Evolutionary conservation across 2,113 vertebrate species (phyloP).

Genomic region (Dicrurus megarhynchus): DNA sequence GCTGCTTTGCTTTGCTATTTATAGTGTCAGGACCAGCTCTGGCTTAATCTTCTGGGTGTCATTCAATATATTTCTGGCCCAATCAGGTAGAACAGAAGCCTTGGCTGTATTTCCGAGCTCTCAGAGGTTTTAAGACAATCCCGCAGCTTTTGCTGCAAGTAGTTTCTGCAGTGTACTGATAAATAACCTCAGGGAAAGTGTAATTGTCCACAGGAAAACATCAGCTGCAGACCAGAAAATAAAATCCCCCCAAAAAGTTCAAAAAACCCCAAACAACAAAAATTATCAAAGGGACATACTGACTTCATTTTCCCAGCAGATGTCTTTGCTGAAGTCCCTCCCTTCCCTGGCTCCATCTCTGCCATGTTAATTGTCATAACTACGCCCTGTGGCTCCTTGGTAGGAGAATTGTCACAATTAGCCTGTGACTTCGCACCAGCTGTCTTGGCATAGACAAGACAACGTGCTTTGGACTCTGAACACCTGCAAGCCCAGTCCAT

Average conservation of each 20-base stretch:
- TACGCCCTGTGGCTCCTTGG: slow-evolving; percentile 6
- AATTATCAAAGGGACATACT: background rate
- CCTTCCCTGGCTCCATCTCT: background rate
- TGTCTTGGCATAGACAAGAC: slow-evolving; percentile 4
- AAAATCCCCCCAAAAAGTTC: accelerated
- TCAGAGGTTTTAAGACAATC: slow-evolving; percentile 13
- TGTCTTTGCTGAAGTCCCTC: slow-evolving; percentile 13
- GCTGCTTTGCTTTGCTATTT: slow-evolving; percentile 13
- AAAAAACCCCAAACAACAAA: background rate
- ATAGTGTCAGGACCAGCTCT: background rate
- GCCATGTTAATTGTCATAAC: slow-evolving; percentile 42
- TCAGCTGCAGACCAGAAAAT: background rate
- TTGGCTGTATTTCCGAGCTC: slow-evolving; percentile 1
- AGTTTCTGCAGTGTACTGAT: background rate
- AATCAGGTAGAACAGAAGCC: slow-evolving; percentile 19
- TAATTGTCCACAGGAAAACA: background rate
- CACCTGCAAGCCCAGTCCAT: slow-evolving; percentile 44
- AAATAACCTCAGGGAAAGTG: slow-evolving; percentile 4
- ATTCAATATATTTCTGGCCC: slow-evolving; percentile 38
- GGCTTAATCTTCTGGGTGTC: slow-evolving; percentile 22
- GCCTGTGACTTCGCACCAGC: slow-evolving; percentile 30
- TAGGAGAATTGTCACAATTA: slow-evolving; percentile 51
- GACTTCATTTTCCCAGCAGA: slow-evolving; percentile 37
- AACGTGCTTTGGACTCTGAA: background rate
- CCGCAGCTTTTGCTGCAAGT: background rate